A percentile compares a stretch with the other conserved stretches of the same genome.
phyloP scores from a whole-genome alignment of 2,113 vertebrate species.

The Eulemur macaco region DNA sequence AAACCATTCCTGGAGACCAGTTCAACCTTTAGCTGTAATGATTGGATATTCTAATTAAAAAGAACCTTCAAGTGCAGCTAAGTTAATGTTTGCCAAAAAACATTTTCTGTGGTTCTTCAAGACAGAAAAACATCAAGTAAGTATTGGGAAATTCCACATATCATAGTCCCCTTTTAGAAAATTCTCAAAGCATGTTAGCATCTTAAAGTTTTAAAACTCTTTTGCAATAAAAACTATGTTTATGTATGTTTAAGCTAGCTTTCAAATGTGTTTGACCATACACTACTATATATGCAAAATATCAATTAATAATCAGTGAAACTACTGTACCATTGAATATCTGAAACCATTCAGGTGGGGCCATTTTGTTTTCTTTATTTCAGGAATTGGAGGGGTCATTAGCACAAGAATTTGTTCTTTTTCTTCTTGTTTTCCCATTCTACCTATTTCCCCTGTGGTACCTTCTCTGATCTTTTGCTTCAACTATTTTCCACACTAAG shows the following conservation, averaged over 20 bases:
- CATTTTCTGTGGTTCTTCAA: background rate
- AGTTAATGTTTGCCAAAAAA: background rate
- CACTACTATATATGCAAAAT: background rate
- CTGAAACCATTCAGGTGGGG: background rate
- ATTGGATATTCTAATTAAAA: background rate
- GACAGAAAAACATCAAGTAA: background rate
- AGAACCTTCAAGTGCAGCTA: background rate
- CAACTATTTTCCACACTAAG: background rate
- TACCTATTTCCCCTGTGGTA: background rate
- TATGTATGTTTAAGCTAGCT: background rate
- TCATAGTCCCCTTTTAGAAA: background rate
- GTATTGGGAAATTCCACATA: background rate
- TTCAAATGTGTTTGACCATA: background rate
- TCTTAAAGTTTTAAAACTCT: background rate
- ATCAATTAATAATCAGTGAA: background rate
- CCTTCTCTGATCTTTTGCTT: background rate
- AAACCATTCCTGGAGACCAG: background rate
- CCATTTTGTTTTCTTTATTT: background rate
- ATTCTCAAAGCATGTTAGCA: background rate
- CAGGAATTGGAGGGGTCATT: accelerated
- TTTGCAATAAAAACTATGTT: background rate
- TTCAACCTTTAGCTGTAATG: background rate
- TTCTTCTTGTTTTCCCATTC: background rate
- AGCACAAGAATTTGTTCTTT: background rate
- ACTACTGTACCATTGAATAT: background rate